Base-by-base conservation (phyloP, 2,113 vertebrate species). In the Hirundichthys speculiger region DNA sequence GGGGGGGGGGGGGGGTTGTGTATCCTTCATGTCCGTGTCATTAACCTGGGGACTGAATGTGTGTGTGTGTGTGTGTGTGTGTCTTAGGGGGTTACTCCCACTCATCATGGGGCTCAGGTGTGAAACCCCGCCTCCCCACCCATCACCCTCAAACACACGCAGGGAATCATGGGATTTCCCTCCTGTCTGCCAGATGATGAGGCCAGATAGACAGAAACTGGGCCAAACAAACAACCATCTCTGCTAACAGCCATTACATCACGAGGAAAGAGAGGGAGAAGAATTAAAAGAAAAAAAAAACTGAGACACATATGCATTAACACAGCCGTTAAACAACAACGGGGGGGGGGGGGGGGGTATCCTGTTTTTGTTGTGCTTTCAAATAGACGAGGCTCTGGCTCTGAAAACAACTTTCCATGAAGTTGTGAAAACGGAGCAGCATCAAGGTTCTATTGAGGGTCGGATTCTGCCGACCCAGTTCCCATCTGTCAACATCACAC, bases 21-120 rank as follows among this genome's bases (percentile, higher is more conserved):
- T 76, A 86, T 85, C 83, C 67, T 82, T 88, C 82, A 86, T 85
- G 84, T 87, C 77, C 64, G 66, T 73, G 75, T 79, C 71, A 79
- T 77, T 90, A 84, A 88, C 84, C 79, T 66, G 52, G 81, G 72
- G 25, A 78, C 54, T 55, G 83, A 59, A 18, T 73, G 42, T 72
- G 70, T 73, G 63, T 71, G 42, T 10, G 30, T 34, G 30, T 34
- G 6, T 34, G 30, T 46, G 39, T 19, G 39, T 55, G 58, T 68
- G 57, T 78, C 49, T 45, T 40, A 69, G 53, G 41, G 70, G 58
- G 63, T 65, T 77, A 49, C 45, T 42, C 71, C 72, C 61, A 75
- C 78, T 75, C 74, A 87, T 84, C 80, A 77, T 69, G 49, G 48
- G 81, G 86, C 79, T 87, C 89, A 88, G 88, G 89, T 88, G 88